Evolutionary conservation across 2,888 invertebrate species (phyloP), one percentile per base, ranked within the genome.

Genomic region (Corbicula japonica): DNA sequence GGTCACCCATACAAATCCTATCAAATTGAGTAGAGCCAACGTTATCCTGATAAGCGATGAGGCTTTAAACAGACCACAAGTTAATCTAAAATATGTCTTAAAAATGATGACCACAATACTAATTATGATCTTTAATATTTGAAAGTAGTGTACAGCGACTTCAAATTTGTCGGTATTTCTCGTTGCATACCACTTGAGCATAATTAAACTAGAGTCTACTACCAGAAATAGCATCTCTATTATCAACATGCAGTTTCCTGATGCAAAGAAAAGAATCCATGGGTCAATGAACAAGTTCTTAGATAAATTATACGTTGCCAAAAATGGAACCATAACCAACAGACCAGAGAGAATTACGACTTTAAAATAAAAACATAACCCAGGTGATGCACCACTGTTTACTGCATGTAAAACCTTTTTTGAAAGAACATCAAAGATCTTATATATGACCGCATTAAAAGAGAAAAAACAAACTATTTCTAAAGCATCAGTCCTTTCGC

Each of bases 31-130:
- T 6, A 38, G 0, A 26, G 41, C 38, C 21, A 66, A 2, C 15
- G 18, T 18, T 2, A 54, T 38, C 15, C 66, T 23, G 2, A 52
- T 21, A 41, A 66, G 30, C 66, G 54, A 66, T 54, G 54, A 66
- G 8, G 50, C 54, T 18, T 54, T 35, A 30, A 66, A 66, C 26
- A 54, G 54, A 1, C 30, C 30, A 66, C 66, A 66, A 8, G 21
- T 3, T 21, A n/a, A 41, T 54, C 41, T 52, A 41, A 23, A 66
- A 38, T 66, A 66, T 5, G 35, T 6, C 66, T 54, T 38, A 15
- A 41, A 6, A 18, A 35, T 23, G 35, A 28, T 48, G 1, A 21
- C 18, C 1, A 48, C 0, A 10, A 65, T 3, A 6, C 48, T 18
- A 12, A 41, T 2, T 6, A 48, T 12, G 18, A 21, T 12, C 18